phyloP scores from a whole-genome alignment of 2,113 vertebrate genomes.

The Leptocoma aspasia region DNA sequence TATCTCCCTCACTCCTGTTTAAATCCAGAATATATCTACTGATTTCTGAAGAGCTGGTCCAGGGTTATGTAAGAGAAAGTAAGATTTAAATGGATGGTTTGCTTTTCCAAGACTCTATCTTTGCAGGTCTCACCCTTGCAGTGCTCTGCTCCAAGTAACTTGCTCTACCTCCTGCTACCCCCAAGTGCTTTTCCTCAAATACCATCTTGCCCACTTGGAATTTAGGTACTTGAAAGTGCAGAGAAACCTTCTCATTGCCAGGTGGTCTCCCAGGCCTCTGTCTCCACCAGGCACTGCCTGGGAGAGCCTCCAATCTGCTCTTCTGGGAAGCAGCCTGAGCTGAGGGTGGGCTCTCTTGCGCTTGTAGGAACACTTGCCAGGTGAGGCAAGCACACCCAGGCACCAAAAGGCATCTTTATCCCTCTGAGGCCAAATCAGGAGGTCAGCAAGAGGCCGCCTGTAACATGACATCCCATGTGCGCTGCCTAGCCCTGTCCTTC shows the following conservation, averaged over 20 bases:
- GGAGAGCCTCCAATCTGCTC: not conserved
- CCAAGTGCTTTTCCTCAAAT: not conserved
- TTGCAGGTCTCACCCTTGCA: not conserved
- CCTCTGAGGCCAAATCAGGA: not conserved
- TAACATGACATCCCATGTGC: not conserved
- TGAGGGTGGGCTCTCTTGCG: not conserved
- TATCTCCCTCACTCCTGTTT: not conserved
- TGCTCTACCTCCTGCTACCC: not conserved
- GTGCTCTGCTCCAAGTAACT: not conserved
- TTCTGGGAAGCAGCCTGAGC: conserved; percentile 18
- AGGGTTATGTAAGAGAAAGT: not conserved
- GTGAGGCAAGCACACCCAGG: not conserved
- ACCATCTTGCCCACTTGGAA: not conserved
- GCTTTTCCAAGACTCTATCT: not conserved
- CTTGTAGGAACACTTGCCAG: conserved; percentile 21
- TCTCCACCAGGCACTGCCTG: not conserved
- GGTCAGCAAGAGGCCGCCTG: conserved; percentile 10
- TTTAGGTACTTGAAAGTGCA: not conserved
- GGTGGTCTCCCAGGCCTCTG: not conserved
- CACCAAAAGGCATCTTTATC: conserved; percentile 52
- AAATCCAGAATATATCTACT: not conserved
- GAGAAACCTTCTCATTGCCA: not conserved
- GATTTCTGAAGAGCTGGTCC: not conserved
- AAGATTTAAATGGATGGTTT: not conserved
- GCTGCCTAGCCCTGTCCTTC: not conserved